Base-by-base conservation (phyloP, 2,113 vertebrate genomes). In the Engystomops pustulosus region DNA sequence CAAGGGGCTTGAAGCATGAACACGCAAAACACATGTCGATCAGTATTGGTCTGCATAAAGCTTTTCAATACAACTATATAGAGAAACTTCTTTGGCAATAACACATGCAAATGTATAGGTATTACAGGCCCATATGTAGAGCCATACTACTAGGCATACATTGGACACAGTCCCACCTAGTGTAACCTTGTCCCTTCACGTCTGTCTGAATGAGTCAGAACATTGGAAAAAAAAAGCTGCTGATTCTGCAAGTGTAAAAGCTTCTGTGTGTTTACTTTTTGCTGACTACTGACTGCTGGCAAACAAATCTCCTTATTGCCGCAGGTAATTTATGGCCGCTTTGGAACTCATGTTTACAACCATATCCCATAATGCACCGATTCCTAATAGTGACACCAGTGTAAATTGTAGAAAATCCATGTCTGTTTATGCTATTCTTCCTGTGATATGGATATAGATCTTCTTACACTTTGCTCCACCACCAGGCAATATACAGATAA, bases 271-370 rank as follows among this genome's bases (percentile, higher is more conserved):
- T 72, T 45, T 44, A 44, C 36, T 23, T 44, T 41, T 44, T 23
- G 34, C 36, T 72, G 69, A 23, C 68, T 71, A 41, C 36, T 25
- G 36, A 72, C 38, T 27, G 23, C n/a, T 72, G 38, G 38, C 69
- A 72, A 72, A 25, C 38, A 72, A 68, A 44, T 72, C 69, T 25
- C 38, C 18, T 72, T 12, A 72, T 72, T 25, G 69, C n/a, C 47
- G n/a, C 1, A 45, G 23, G 69, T 45, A 72, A 72, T 72, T 72
- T 72, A 72, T 72, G 38, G 69, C 38, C 38, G 45, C 41, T 41
- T 45, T 15, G 12, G n/a, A 70, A 25, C 12, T 14, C 10, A 30
- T 15, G 20, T 44, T 45, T 70, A 23, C 18, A 70, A 44, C 20
- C 10, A 4, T 69, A 15, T 71, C n/a, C 36, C 38, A 71, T 27